Percentiles rank a stretch among this genome's conserved stretches.
phyloP scores from a whole-genome alignment of 2,113 vertebrate genomes.

The Phycodurus eques region DNA sequence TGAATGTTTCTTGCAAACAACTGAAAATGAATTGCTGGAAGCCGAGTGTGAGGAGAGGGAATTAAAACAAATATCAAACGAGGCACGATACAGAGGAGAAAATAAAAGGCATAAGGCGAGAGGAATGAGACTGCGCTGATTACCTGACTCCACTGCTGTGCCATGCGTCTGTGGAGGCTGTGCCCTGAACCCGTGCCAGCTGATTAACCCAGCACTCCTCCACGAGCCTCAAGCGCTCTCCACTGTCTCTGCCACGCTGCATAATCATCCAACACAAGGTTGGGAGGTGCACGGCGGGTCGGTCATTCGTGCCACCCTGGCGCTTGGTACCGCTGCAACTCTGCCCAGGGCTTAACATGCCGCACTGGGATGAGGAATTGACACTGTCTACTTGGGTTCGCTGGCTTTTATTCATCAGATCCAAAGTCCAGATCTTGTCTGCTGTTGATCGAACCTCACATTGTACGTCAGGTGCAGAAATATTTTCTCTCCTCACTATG shows the following conservation, averaged over 20 bases:
- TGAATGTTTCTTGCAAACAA: conserved; percentile 3
- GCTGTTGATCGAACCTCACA: conserved; percentile 31
- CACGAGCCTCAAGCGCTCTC: conserved; percentile 77
- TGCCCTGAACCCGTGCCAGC: conserved; percentile 85
- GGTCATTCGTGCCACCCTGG: conserved; percentile 55
- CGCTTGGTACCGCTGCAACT: conserved; percentile 53
- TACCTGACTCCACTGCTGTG: conserved; percentile 84
- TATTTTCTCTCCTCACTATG: background rate
- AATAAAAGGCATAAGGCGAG: conserved; percentile 39
- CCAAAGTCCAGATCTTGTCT: background rate
- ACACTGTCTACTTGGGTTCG: conserved; percentile 32
- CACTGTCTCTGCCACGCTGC: conserved; percentile 61
- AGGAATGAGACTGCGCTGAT: conserved; percentile 78
- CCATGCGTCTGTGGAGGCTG: conserved; percentile 86
- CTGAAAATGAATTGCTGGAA: background rate
- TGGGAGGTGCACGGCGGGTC: conserved; percentile 51
- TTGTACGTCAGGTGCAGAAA: conserved; percentile 2
- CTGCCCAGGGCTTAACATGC: conserved; percentile 46
- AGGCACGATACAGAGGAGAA: conserved; percentile 48
- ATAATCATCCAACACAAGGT: conserved; percentile 58
- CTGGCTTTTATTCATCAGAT: background rate
- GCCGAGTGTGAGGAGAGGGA: background rate
- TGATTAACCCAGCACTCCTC: conserved; percentile 83
- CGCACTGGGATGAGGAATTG: conserved; percentile 43
- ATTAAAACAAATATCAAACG: conserved; percentile 6